These are phyloP conservation scores for Andrena marginata DNA, from an alignment of 2,888 invertebrate genomes.

Conservation along the genomic window DNA sequence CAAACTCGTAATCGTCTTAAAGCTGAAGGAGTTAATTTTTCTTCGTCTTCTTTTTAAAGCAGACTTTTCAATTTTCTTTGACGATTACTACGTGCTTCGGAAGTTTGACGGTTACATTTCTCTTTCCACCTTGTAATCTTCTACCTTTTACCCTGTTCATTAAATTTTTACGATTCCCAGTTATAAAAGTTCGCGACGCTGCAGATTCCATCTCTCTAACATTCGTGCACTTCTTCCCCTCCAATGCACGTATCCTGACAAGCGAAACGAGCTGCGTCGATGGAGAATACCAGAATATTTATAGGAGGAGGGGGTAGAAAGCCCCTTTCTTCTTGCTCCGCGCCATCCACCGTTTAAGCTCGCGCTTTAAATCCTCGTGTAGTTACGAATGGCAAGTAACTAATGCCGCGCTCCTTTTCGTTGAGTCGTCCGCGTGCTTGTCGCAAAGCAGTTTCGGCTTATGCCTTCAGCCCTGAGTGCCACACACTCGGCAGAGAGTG, in stretches of 20 bases:
- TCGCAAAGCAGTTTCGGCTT: too few relatives aligned
- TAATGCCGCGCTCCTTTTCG: not conserved
- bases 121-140: not conserved
- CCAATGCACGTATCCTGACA: not conserved
- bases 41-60: not conserved
- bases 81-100: not conserved
- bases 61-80: slow-evolving; percentile 1
- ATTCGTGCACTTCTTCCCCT: not conserved
- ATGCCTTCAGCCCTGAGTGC: not conserved
- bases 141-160: not conserved
- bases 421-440: not conserved
- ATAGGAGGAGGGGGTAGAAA: not conserved
- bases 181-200: not conserved
- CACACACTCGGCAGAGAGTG: too few relatives aligned
- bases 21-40: not conserved
- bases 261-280: not conserved
- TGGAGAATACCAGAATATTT: not conserved
- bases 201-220: not conserved
- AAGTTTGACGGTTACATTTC: not conserved
- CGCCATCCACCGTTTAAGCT: not conserved
- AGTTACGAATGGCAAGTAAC: not conserved
- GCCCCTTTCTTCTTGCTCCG: not conserved
- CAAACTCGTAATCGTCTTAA: not conserved
- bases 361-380: not conserved
- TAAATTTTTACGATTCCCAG: slow-evolving; percentile 8